phyloP scores from a whole-genome alignment of 64 coral and sea anemone species.

The Actinia equina region DNA sequence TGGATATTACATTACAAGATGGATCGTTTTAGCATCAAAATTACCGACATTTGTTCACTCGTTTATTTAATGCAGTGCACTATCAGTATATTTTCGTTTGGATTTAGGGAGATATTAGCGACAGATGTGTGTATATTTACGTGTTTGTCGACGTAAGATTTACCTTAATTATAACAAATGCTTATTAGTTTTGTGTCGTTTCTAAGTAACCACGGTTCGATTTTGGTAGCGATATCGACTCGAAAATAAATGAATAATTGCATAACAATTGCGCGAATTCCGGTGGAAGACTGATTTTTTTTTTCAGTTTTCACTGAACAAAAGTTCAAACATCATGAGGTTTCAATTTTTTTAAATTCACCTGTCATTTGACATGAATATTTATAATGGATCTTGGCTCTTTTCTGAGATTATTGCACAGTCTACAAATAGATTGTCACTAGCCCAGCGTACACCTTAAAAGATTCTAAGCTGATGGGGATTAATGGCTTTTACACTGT shows the following conservation, averaged over 20 bases:
- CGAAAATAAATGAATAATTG: neutral
- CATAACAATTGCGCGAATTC: too few species aligned
- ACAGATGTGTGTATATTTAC: neutral
- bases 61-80: neutral
- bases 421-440: neutral
- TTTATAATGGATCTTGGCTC: neutral
- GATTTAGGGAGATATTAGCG: neutral
- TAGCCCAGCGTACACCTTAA: neutral
- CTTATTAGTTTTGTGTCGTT: neutral
- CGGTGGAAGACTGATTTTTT: too few species aligned
- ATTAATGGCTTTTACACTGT: neutral
- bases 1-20: neutral
- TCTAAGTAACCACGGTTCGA: neutral
- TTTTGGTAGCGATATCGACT: neutral
- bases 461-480: neutral
- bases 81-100: neutral
- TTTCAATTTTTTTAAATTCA: neutral
- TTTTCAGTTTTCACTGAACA: too few species aligned
- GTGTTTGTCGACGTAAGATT: neutral
- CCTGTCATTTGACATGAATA: neutral
- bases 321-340: too few species aligned
- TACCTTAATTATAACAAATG: neutral
- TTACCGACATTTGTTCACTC: neutral
- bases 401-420: neutral
- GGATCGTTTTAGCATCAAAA: neutral